Evolutionary conservation across 53 echinoderm and acorn worm genomes (phyloP).

Genomic region (Pentamera pediparva): DNA sequence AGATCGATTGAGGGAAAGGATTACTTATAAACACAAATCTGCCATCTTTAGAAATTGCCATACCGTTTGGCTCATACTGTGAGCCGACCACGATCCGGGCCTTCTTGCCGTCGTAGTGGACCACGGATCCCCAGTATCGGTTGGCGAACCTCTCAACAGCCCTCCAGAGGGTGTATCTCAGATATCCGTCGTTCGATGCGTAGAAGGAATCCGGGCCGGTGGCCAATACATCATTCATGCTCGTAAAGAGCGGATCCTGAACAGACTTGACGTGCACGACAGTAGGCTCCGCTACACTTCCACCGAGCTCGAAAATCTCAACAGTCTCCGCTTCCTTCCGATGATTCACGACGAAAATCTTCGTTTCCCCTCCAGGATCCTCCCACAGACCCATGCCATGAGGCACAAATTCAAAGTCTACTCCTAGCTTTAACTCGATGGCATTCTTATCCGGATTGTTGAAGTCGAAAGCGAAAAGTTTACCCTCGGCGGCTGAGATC

Average conservation of each 20-base stretch:
- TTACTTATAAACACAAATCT: not conserved
- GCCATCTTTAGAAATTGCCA: slow-evolving; percentile 14
- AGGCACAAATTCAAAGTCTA: slow-evolving; percentile 2
- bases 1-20: slow-evolving; percentile 1
- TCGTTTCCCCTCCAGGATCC: not conserved
- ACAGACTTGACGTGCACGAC: slow-evolving; percentile 4
- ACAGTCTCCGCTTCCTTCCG: slow-evolving; percentile 17
- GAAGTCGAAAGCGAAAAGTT: slow-evolving; percentile 21
- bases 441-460: slow-evolving; percentile 21
- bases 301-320: slow-evolving; percentile 3
- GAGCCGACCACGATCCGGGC: not conserved
- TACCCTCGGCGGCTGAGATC: not conserved
- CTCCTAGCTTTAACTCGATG: not conserved
- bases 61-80: slow-evolving; percentile 15
- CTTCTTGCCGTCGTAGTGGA: slow-evolving; percentile 9
- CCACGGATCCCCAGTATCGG: slow-evolving; percentile 18
- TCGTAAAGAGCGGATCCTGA: slow-evolving; percentile 9
- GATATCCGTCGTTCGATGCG: slow-evolving; percentile 23
- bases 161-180: not conserved
- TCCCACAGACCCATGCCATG: slow-evolving; percentile 27
- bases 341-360: slow-evolving; percentile 24
- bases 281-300: not conserved
- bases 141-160: not conserved
- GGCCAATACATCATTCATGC: slow-evolving; percentile 23
- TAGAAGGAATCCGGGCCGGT: slow-evolving; percentile 16